These are phyloP conservation scores for Phainopepla nitens DNA, from an alignment of 2,113 vertebrate genomes.

Conservation along the genomic window DNA sequence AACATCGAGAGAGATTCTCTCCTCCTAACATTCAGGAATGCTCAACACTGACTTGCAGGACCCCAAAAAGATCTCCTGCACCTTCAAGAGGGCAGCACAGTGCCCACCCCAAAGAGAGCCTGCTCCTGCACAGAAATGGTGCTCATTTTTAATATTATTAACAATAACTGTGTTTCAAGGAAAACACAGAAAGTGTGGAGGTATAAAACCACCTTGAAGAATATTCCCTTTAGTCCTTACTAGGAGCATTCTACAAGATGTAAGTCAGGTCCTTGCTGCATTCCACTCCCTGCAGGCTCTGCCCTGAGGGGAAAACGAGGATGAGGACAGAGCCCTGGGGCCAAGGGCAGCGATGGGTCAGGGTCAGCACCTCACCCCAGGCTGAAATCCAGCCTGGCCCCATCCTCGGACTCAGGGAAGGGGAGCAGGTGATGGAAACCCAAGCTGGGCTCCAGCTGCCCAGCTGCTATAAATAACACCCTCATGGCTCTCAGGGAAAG, in stretches of 20 bases:
- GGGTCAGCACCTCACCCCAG: not conserved
- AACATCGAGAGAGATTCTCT: not conserved
- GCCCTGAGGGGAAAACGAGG: not conserved
- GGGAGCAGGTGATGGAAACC: slow-evolving; percentile 42
- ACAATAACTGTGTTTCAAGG: rapidly evolving
- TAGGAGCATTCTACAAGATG: not conserved
- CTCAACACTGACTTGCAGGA: not conserved
- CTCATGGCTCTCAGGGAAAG: not conserved
- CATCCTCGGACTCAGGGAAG: not conserved
- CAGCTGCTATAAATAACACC: not conserved
- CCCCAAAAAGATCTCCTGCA: not conserved
- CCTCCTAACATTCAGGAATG: not conserved
- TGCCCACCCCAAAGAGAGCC: not conserved
- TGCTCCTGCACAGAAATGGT: rapidly evolving
- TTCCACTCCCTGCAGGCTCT: not conserved
- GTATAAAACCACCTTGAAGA: not conserved
- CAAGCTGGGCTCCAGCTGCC: slow-evolving; percentile 16
- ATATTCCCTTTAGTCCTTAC: not conserved
- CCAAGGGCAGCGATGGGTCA: rapidly evolving
- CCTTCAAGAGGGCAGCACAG: not conserved
- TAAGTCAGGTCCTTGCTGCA: not conserved
- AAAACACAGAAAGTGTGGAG: not conserved
- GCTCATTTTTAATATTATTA: not conserved
- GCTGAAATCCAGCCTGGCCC: not conserved
- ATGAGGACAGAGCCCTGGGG: not conserved